phyloP scores from a whole-genome alignment of 2,888 invertebrate genomes.

The Ophion slaviceki region DNA sequence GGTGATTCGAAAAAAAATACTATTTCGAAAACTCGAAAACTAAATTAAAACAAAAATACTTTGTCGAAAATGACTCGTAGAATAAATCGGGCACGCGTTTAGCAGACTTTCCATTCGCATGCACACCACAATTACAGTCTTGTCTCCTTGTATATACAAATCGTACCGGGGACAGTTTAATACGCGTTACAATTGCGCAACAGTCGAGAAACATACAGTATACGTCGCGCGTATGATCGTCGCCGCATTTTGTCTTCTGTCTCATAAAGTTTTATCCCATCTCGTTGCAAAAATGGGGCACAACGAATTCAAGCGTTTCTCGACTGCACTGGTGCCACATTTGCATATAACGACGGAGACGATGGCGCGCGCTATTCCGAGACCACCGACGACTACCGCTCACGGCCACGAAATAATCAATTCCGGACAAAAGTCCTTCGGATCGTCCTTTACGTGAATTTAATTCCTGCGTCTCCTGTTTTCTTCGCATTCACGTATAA shows the following conservation, averaged over 20 bases:
- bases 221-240: conserved; percentile 28
- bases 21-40: not conserved
- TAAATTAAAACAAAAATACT: not conserved
- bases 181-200: conserved; percentile 17
- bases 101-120: too few relatives aligned
- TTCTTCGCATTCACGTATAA: not conserved
- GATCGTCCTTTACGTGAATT: conserved; percentile 8
- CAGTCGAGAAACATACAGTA: conserved; percentile 11
- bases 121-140: not conserved
- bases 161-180: not conserved
- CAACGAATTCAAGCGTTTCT: conserved; percentile 52
- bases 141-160: not conserved
- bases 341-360: conserved; percentile 43
- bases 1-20: not conserved
- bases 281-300: conserved; percentile 14
- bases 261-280: conserved; percentile 35
- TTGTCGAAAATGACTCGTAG: not conserved
- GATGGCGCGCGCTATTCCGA: conserved; percentile 5
- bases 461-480: not conserved
- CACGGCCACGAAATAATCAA: conserved; percentile 7
- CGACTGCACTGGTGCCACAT: conserved; percentile 19
- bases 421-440: conserved; percentile 11
- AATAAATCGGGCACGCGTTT: not conserved
- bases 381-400: conserved; percentile 23
- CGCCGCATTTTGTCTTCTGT: conserved; percentile 19